These are phyloP conservation scores for Smithornis capensis DNA, from an alignment of 2,113 vertebrate genomes.

Conservation along the genomic window DNA sequence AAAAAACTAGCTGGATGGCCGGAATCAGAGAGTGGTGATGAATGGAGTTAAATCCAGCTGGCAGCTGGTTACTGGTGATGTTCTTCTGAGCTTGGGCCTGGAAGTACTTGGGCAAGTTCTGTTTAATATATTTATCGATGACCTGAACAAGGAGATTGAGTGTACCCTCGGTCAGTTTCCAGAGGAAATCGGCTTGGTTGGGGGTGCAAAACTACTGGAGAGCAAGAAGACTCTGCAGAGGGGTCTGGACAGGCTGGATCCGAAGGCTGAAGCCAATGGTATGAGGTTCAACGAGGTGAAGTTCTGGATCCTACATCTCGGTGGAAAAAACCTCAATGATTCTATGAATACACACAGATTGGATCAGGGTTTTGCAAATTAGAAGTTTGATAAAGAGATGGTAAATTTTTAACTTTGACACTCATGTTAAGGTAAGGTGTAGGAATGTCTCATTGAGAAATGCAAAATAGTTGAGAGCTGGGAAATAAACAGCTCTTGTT, in stretches of 20 bases:
- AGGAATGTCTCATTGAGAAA: neutral
- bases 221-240: no score
- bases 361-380: neutral
- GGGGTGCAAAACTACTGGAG: neutral
- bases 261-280: neutral
- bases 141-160: neutral
- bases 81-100: neutral
- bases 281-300: neutral
- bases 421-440: neutral
- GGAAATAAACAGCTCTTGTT: neutral
- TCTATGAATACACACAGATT: neutral
- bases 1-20: neutral
- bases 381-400: neutral
- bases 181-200: neutral
- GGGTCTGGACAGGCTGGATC: neutral
- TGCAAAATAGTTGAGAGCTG: neutral
- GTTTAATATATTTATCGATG: neutral
- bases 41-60: neutral
- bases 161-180: neutral
- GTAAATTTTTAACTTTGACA: neutral
- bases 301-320: neutral
- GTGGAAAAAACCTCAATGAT: neutral
- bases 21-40: no score
- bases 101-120: neutral
- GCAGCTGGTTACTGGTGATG: no score